Evolutionary conservation across 2,797 vertebrate genomes (phyloP), one percentile per base, ranked within the genome.

Genomic region (Spea hammondii): DNA sequence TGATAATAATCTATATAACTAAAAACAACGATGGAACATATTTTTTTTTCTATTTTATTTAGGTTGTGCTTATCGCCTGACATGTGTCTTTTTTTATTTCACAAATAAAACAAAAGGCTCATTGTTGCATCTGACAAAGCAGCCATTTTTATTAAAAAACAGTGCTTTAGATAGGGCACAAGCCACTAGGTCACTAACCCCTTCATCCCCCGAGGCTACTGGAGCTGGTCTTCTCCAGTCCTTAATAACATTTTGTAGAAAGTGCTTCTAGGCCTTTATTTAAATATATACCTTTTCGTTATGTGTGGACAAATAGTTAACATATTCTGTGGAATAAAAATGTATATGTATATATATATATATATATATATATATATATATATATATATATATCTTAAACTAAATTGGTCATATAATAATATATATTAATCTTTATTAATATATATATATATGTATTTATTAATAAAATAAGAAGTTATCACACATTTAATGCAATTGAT

Each of bases 81-180:
- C 62, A 80, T 72, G 45, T 76, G 60, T 76, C 53, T 59, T 44
- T 66, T 32, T 65, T 59, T 48, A 70, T 76, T 65, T 65, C 8
- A 66, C n/a, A 67, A 66, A 59, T 51, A 49, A 17, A 50, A 72
- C 11, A 32, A 76, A 72, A 81, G 62, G 47, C 67, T 45, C 69
- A 67, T 81, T 81, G 79, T 81, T 72, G 8, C 76, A 68, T 72
- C 32, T 72, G 62, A 81, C 74, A 76, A 81, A 71, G 49, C 55
- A 72, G 62, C 6, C 48, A 44, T 9, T 62, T 46, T 76, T 32
- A 32, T 48, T 72, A 48, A 57, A 72, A 46, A 62, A 72, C 17
- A 48, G 62, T 72, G 46, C 51, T 67, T 32, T 8, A 48, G 4
- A 80, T 13, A 49, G 50, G 66, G 49, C 17, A 48, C 13, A 48